Evolutionary conservation across 2,888 invertebrate genomes (phyloP).

Genomic region (Troides aeacus): DNA sequence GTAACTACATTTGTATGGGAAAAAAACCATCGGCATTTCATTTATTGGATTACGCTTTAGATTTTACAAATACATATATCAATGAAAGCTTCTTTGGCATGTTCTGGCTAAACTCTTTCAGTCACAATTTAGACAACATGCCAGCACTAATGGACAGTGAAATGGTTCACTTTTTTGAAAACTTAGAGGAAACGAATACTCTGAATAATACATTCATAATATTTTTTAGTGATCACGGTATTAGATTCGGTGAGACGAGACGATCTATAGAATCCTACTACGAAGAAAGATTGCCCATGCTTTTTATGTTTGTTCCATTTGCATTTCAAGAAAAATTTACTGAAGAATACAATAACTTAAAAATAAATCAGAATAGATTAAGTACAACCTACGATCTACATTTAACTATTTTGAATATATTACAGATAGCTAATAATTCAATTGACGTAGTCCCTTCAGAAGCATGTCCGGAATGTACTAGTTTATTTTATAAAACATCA

Average conservation of each 20-base stretch:
- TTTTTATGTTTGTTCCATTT: constrained; percentile 84
- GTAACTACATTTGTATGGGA: constrained; percentile 62
- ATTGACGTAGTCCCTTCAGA: constrained; percentile 52
- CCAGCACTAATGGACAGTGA: constrained; percentile 83
- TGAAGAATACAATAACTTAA: constrained; percentile 78
- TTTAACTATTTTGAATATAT: constrained; percentile 83
- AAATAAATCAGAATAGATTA: constrained; percentile 82
- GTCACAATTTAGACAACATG: constrained; percentile 83
- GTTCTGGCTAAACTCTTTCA: constrained; percentile 88
- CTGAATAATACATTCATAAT: constrained; percentile 83
- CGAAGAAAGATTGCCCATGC: constrained; percentile 87
- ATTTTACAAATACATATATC: constrained; percentile 81
- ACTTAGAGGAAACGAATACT: constrained; percentile 73
- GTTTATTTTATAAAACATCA: constrained; percentile 80
- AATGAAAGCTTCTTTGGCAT: constrained; percentile 84
- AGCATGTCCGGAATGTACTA: constrained; percentile 82
- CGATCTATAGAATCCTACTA: constrained; percentile 86
- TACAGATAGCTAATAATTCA: constrained; percentile 68
- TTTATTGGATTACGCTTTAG: constrained; percentile 82
- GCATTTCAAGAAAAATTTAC: constrained; percentile 79
- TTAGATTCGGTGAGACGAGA: constrained; percentile 84
- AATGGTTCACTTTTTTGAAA: constrained; percentile 75
- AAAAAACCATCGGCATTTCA: constrained; percentile 81
- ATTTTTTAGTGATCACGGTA: constrained; percentile 88
- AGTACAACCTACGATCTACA: constrained; percentile 88